phyloP scores from a whole-genome alignment of 2,797 vertebrate species.

The Chrysolophus pictus region DNA sequence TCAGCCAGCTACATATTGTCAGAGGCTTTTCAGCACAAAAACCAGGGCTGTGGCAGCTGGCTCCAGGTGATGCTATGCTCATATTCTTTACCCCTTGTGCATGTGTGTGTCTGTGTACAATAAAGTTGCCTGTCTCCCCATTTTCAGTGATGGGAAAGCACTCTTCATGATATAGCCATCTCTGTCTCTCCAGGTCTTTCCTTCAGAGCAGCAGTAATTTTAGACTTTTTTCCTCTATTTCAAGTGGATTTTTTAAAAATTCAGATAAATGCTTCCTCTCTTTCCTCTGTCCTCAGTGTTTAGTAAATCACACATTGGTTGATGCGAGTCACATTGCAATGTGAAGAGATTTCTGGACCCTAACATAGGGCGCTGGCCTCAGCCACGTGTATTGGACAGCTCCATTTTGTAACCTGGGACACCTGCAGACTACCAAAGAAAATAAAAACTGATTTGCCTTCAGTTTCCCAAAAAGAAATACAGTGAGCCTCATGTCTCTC shows the following conservation, averaged over 20 bases:
- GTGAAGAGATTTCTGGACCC: not conserved
- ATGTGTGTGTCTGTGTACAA: not conserved
- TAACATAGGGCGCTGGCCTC: not conserved
- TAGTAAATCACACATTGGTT: not conserved
- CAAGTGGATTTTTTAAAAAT: not conserved
- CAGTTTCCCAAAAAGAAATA: constrained; percentile 18
- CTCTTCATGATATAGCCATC: not conserved
- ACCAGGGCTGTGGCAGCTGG: not conserved
- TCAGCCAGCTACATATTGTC: not conserved
- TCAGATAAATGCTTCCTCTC: not conserved
- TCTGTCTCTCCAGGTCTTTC: not conserved
- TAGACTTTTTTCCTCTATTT: constrained; percentile 2
- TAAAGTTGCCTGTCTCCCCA: not conserved
- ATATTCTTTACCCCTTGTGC: not conserved
- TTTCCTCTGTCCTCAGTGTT: not conserved
- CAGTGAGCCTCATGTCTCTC: not conserved
- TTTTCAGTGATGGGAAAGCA: not conserved
- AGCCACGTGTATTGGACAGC: not conserved
- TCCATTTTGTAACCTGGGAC: constrained; percentile 1
- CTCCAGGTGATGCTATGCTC: not conserved
- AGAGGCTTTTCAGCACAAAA: not conserved
- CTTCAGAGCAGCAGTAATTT: not conserved
- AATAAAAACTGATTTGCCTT: constrained; percentile 57
- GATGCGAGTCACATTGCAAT: not conserved
- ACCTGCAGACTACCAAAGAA: not conserved